Evolutionary conservation across 2,888 invertebrate species (phyloP).

Genomic region (Ichneumoninae sp.): DNA sequence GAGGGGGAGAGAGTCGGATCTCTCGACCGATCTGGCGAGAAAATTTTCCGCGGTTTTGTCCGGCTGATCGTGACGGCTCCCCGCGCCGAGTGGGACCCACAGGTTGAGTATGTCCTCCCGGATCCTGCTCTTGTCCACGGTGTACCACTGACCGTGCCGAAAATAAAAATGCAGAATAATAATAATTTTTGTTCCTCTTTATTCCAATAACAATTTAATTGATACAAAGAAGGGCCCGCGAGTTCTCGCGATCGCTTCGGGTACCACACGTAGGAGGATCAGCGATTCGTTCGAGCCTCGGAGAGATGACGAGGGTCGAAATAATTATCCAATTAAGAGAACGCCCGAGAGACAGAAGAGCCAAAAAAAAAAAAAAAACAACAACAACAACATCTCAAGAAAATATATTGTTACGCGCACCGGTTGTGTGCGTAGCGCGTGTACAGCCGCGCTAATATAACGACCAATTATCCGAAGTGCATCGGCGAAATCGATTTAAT

Average conservation of each 20-base stretch:
- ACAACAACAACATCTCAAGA: background rate
- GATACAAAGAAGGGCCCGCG: background rate
- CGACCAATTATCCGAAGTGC: slow-evolving; percentile 70
- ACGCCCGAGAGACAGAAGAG: background rate
- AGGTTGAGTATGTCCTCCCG: slow-evolving; percentile 86
- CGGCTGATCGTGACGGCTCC: slow-evolving; percentile 76
- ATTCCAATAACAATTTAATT: slow-evolving; percentile 4
- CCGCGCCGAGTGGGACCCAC: slow-evolving; percentile 88
- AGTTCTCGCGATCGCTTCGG: background rate
- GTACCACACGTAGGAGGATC: slow-evolving; percentile 19
- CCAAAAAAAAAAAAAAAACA: slow-evolving; percentile 3
- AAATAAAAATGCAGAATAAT: background rate
- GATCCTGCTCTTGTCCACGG: slow-evolving; percentile 86
- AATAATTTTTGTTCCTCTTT: background rate
- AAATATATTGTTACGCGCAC: slow-evolving; percentile 37
- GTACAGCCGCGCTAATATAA: slow-evolving; percentile 65
- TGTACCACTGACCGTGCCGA: slow-evolving; percentile 88
- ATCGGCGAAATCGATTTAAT: slow-evolving; percentile 72
- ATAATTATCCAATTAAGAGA: slow-evolving; percentile 67
- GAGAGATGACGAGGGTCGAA: slow-evolving; percentile 63
- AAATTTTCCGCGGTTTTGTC: slow-evolving; percentile 92
- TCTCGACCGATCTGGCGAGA: slow-evolving; percentile 90
- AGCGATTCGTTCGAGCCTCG: slow-evolving; percentile 50
- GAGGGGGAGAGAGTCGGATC: slow-evolving; percentile 93
- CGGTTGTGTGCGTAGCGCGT: slow-evolving; percentile 12